phyloP scores from a whole-genome alignment of 1,140 invertebrate genomes.

The Coenobita brevimanus region DNA sequence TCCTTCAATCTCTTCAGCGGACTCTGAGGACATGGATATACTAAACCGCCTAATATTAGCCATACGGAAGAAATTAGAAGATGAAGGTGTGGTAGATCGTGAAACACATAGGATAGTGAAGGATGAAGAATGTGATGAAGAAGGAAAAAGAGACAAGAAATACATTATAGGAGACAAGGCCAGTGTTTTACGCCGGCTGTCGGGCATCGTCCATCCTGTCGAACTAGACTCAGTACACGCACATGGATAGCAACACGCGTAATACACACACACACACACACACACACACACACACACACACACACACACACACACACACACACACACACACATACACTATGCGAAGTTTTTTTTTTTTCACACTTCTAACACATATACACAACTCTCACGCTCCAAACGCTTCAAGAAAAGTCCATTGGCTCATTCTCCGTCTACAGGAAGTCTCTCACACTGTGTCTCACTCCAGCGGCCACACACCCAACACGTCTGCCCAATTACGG shows the following conservation, averaged over 20 bases:
- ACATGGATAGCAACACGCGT: background rate
- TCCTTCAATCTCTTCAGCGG: conserved; percentile 5
- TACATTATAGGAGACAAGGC: conserved; percentile 44
- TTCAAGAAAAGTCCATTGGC: too few species aligned
- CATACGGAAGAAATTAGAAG: conserved; percentile 24
- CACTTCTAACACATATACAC: too few species aligned
- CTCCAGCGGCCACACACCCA: too few species aligned
- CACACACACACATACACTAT: too few species aligned
- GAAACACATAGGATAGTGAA: background rate
- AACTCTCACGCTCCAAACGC: too few species aligned
- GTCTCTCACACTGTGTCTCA: too few species aligned
- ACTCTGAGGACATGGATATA: conserved; percentile 19
- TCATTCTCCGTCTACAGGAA: too few species aligned
- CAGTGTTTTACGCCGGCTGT: conserved; percentile 13
- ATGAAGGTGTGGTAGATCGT: background rate
- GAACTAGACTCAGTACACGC: background rate
- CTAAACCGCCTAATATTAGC: conserved; percentile 45
- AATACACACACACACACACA: conserved; percentile 4
- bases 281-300: background rate
- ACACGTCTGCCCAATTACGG: too few species aligned
- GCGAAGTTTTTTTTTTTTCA: too few species aligned
- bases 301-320: background rate
- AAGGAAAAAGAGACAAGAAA: background rate
- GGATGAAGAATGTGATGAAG: background rate
- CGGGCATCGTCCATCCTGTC: conserved; percentile 27